These are phyloP conservation scores for Pelecanoides urinatrix DNA, from an alignment of 2,113 vertebrate genomes.

Conservation along the genomic window DNA sequence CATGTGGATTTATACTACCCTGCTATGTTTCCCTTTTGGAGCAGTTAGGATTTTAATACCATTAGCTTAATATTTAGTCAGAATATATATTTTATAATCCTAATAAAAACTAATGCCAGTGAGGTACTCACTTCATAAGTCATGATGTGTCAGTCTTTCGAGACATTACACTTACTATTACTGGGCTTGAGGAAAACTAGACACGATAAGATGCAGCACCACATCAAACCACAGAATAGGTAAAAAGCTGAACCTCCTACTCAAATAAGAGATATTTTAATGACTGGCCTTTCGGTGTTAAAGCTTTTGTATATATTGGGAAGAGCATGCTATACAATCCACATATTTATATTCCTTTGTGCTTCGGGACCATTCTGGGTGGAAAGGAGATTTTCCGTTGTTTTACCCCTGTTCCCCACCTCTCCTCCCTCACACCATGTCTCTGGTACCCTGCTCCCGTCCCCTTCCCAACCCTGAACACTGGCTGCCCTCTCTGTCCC, in stretches of 20 bases:
- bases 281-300: not conserved
- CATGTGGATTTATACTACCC: not conserved
- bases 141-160: accelerated
- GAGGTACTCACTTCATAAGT: not conserved
- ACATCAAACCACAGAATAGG: not conserved
- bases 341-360: not conserved
- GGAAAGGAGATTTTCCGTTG: not conserved
- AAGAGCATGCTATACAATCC: not conserved
- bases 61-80: constrained; percentile 18
- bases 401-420: not conserved
- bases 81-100: not conserved
- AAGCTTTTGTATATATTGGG: not conserved
- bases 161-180: not conserved
- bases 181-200: not conserved
- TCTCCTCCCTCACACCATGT: not conserved
- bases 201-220: not conserved
- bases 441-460: not conserved
- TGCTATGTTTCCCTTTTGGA: not conserved
- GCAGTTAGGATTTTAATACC: not conserved
- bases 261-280: not conserved
- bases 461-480: not conserved
- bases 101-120: constrained; percentile 7
- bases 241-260: not conserved
- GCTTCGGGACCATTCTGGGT: not conserved
- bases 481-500: not conserved